These are phyloP conservation scores for Saguinus midas DNA, from an alignment of 2,113 vertebrate species.

Conservation along the genomic window DNA sequence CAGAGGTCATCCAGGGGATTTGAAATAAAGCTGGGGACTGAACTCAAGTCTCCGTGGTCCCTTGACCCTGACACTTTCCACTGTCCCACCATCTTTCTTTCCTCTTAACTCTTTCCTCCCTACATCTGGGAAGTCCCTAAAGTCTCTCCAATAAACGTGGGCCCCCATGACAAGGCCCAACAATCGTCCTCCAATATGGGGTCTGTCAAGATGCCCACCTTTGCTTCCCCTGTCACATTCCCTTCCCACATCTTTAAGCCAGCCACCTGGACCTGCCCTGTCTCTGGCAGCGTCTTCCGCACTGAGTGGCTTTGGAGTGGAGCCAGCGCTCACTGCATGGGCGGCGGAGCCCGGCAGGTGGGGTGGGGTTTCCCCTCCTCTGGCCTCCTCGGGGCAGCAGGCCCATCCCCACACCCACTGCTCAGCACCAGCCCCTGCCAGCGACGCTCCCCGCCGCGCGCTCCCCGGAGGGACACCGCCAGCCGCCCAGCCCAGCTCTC, in stretches of 20 bases:
- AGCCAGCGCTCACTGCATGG: not conserved
- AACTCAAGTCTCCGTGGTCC: not conserved
- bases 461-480: not conserved
- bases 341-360: conserved; percentile 21
- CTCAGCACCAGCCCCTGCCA: not conserved
- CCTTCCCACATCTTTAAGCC: not conserved
- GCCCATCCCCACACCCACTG: not conserved
- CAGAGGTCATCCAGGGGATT: not conserved
- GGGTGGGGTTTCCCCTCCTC: not conserved
- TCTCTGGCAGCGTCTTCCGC: not conserved
- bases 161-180: not conserved
- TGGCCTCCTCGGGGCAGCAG: not conserved
- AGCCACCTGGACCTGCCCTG: not conserved
- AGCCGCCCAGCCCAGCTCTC: not conserved
- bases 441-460: not conserved
- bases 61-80: not conserved
- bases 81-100: not conserved
- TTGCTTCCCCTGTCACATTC: not conserved
- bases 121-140: not conserved
- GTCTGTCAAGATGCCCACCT: not conserved
- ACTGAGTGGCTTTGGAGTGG: not conserved
- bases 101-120: conserved; percentile 10
- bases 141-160: not conserved
- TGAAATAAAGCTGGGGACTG: not conserved
- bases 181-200: not conserved